These are phyloP conservation scores for Drosophila mojavensis DNA, from an alignment of 1,140 invertebrate genomes.

Conservation along the genomic window DNA sequence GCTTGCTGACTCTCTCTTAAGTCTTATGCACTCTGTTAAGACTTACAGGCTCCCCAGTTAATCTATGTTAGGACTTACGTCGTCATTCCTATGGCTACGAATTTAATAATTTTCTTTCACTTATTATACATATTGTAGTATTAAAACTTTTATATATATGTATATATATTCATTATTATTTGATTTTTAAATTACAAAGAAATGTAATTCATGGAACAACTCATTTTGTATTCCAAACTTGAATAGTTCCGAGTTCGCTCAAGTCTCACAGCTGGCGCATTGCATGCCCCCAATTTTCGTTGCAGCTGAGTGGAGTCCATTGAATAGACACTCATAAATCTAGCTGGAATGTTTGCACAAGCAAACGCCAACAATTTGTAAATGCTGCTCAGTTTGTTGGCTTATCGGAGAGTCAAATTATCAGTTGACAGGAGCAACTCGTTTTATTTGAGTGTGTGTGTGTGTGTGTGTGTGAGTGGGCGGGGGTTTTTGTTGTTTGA, in stretches of 20 bases:
- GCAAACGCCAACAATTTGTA: constrained; percentile 30
- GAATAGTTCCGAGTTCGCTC: neutral
- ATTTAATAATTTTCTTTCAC: too few species aligned
- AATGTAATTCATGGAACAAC: too few species aligned
- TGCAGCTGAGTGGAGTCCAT: neutral
- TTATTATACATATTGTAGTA: too few species aligned
- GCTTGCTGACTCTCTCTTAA: too few species aligned
- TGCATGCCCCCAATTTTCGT: constrained; percentile 2
- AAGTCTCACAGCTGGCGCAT: neutral
- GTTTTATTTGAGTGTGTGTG: constrained; percentile 18
- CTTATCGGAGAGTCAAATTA: constrained; percentile 64
- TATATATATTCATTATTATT: too few species aligned
- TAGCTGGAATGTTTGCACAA: constrained; percentile 6
- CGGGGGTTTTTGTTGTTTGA: constrained; percentile 32
- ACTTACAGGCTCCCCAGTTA: too few species aligned
- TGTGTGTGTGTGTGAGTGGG: constrained; percentile 1
- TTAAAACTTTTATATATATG: too few species aligned
- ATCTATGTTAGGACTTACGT: too few species aligned
- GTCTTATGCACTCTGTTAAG: too few species aligned
- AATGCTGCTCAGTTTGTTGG: constrained; percentile 36
- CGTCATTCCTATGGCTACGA: too few species aligned
- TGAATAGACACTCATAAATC: constrained; percentile 36
- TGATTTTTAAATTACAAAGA: too few species aligned
- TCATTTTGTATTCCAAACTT: neutral
- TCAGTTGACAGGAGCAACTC: constrained; percentile 59